Evolutionary conservation across 2,888 invertebrate species (phyloP).

Genomic region (Bursaphelenchus okinawaensis): DNA sequence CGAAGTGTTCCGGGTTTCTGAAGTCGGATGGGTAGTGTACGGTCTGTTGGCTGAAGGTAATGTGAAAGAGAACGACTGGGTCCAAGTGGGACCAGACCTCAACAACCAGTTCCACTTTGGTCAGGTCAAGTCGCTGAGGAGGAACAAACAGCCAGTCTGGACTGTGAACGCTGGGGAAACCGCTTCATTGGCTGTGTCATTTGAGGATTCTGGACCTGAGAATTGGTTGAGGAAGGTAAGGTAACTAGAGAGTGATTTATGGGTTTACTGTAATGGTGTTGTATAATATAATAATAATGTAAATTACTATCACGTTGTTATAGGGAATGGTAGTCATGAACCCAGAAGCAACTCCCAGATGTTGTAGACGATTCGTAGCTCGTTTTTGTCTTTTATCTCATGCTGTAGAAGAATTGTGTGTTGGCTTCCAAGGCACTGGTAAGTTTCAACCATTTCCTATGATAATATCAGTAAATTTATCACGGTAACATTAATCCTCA

Average conservation of each 20-base stretch:
- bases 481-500: no score
- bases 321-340: slow-evolving; percentile 74
- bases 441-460: background rate
- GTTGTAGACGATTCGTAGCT: slow-evolving; percentile 67
- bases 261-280: no score
- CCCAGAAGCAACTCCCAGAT: slow-evolving; percentile 60
- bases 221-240: slow-evolving; percentile 56
- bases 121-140: slow-evolving; percentile 68
- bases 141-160: slow-evolving; percentile 80
- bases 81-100: slow-evolving; percentile 61
- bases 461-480: background rate
- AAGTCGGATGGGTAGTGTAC: slow-evolving; percentile 59
- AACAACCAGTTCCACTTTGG: slow-evolving; percentile 63
- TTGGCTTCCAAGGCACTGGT: slow-evolving; percentile 68
- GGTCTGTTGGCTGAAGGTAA: slow-evolving; percentile 71
- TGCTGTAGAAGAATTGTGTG: slow-evolving; percentile 43
- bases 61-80: slow-evolving; percentile 71
- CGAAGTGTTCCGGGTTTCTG: slow-evolving; percentile 67
- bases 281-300: no score
- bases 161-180: slow-evolving; percentile 82
- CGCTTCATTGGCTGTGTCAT: slow-evolving; percentile 73
- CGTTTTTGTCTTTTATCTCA: slow-evolving; percentile 75
- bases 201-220: slow-evolving; percentile 33
- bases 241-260: background rate
- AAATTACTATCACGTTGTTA: slow-evolving; percentile 17